Conservation (phyloP, 2,888 invertebrate genomes). For the Frankliniella fusca region DNA sequence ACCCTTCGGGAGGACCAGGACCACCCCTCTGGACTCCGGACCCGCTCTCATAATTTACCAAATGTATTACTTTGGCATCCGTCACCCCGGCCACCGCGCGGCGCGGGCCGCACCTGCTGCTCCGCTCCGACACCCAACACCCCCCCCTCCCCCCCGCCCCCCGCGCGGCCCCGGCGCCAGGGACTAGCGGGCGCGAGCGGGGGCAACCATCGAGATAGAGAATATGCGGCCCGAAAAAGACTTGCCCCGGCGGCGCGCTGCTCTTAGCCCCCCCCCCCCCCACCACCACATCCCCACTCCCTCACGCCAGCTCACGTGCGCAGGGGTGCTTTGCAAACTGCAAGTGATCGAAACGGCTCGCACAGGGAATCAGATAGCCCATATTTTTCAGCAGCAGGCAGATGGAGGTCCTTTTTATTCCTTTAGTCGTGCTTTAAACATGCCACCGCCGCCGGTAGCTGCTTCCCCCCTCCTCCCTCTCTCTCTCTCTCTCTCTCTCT, state of each 20-base stretch:
- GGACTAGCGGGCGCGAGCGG: too few relatives aligned
- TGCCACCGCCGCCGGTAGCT: too few relatives aligned
- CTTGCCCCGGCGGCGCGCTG: too few relatives aligned
- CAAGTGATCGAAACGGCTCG: neutral
- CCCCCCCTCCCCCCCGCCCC: neutral
- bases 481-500: slow-evolving; percentile 1
- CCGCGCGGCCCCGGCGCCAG: too few relatives aligned
- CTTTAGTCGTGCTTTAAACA: too few relatives aligned
- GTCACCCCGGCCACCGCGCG: neutral
- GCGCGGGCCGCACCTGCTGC: neutral
- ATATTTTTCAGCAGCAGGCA: neutral
- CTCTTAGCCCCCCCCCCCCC: too few relatives aligned
- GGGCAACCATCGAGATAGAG: too few relatives aligned
- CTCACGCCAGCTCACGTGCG: neutral
- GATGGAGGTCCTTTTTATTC: too few relatives aligned
- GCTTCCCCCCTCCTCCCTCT: neutral
- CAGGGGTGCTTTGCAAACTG: neutral
- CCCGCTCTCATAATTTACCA: slow-evolving; percentile 10
- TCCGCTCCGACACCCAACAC: neutral
- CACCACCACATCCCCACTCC: too few relatives aligned
- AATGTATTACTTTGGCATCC: slow-evolving; percentile 21
- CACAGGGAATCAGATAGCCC: neutral
- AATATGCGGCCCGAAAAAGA: too few relatives aligned
- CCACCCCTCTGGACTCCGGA: neutral
- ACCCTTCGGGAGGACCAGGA: neutral